Evolutionary conservation across 2,113 vertebrate genomes (phyloP).

Genomic region (Podilymbus podiceps): DNA sequence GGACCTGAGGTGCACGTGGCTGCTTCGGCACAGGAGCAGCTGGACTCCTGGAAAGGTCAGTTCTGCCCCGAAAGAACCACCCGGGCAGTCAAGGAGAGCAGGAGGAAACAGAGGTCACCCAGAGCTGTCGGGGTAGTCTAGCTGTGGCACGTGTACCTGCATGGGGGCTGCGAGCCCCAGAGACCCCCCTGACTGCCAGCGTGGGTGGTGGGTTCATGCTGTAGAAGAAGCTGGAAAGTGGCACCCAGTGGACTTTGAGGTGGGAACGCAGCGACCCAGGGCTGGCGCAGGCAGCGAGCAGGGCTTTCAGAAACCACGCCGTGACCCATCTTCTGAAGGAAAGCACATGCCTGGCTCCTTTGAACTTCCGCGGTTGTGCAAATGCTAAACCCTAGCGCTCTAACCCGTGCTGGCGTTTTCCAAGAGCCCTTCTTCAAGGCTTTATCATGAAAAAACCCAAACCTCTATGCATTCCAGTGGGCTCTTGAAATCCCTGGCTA

Average conservation of each 20-base stretch:
- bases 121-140: not conserved
- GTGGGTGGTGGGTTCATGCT: not conserved
- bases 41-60: not conserved
- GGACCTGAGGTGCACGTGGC: not conserved
- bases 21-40: not conserved
- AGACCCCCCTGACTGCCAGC: fast-evolving
- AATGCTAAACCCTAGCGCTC: not conserved
- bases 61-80: not conserved
- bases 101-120: not conserved
- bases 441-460: not conserved
- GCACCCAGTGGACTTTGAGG: not conserved
- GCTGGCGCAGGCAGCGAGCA: not conserved
- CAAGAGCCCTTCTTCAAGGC: not conserved
- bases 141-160: fast-evolving
- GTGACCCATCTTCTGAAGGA: not conserved
- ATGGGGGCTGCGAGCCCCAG: fast-evolving
- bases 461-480: not conserved
- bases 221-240: not conserved
- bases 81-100: no score
- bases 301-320: not conserved
- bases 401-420: not conserved
- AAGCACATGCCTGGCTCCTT: not conserved
- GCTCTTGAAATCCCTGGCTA: not conserved
- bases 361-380: not conserved
- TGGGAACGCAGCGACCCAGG: not conserved